phyloP scores from a whole-genome alignment of 1,140 invertebrate genomes.

The Cyrtorhinus lividipennis region DNA sequence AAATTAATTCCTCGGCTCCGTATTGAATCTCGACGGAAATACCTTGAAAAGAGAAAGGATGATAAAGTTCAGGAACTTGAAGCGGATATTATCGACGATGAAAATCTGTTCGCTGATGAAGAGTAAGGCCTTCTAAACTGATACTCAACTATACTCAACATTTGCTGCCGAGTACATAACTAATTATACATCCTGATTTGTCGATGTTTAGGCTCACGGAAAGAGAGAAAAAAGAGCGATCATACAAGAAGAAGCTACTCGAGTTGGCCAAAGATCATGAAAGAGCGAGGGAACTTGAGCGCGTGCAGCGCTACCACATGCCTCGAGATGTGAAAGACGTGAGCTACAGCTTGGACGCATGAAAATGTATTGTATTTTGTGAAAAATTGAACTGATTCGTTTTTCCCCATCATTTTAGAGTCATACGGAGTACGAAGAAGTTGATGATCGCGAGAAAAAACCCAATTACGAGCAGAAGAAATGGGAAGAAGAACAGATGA shows the following conservation, averaged over 20 bases:
- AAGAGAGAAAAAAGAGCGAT: slow-evolving; percentile 63
- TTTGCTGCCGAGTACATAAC: not conserved
- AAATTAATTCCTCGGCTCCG: slow-evolving; percentile 76
- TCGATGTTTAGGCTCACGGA: slow-evolving; percentile 63
- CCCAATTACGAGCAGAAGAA: slow-evolving; percentile 88
- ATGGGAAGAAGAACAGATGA: slow-evolving; percentile 97
- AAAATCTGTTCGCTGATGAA: slow-evolving; percentile 82
- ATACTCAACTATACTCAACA: too few relatives aligned
- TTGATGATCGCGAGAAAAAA: slow-evolving; percentile 69
- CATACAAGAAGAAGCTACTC: slow-evolving; percentile 84
- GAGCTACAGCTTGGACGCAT: slow-evolving; percentile 20
- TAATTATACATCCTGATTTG: too few relatives aligned
- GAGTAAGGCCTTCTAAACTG: slow-evolving; percentile 42
- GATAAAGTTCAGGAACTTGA: slow-evolving; percentile 95
- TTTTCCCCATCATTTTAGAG: slow-evolving; percentile 27
- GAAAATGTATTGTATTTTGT: not conserved
- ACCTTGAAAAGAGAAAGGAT: slow-evolving; percentile 87
- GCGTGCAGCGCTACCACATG: slow-evolving; percentile 86
- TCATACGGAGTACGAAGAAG: slow-evolving; percentile 64
- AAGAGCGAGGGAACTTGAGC: slow-evolving; percentile 78
- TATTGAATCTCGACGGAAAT: slow-evolving; percentile 81
- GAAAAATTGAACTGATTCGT: not conserved
- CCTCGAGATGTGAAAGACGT: slow-evolving; percentile 60
- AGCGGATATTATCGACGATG: slow-evolving; percentile 89
- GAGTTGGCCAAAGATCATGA: slow-evolving; percentile 91